Evolutionary conservation across 2,113 vertebrate species (phyloP), one percentile per base, ranked within the genome.

Genomic region (Sardina pilchardus): DNA sequence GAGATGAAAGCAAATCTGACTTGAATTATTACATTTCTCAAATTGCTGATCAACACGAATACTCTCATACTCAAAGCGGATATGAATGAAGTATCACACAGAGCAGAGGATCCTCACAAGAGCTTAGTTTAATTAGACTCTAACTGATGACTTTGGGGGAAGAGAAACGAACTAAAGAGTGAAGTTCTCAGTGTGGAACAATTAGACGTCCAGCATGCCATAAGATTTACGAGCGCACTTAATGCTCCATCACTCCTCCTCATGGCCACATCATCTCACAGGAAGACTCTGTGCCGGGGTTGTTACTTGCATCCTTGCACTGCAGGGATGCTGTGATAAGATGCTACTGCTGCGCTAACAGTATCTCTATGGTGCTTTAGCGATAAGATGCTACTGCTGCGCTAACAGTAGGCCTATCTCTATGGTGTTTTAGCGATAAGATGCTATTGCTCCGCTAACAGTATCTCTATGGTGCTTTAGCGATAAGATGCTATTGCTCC

Each of bases 401-500:
- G n/a, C n/a, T n/a, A n/a, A n/a, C n/a, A n/a, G n/a, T n/a, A n/a
- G n/a, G n/a, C n/a, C n/a, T n/a, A 39, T 39, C 39, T 39, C 39
- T 39, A 39, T 42, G 39, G 82, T 56, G 43, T 81, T 82, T 83
- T 86, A 86, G 43, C 80, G n/a, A n/a, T n/a, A n/a, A n/a, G n/a
- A n/a, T n/a, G n/a, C n/a, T n/a, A n/a, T n/a, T n/a, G n/a, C n/a
- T n/a, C n/a, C n/a, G n/a, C n/a, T n/a, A n/a, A n/a, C n/a, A n/a
- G n/a, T n/a, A n/a, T n/a, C n/a, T n/a, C n/a, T n/a, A n/a, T n/a
- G 30, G 81, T 56, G 42, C 67, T 82, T 83, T 86, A 86, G 3
- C 4, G 44, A 45, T 45, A 45, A 45, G 44, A 45, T 45, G 44
- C 44, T 45, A 45, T n/a, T n/a, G 44, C 44, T 1, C 44, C 44